Conservation (phyloP, 2,113 vertebrate species). For the Neogobius melanostomus region DNA sequence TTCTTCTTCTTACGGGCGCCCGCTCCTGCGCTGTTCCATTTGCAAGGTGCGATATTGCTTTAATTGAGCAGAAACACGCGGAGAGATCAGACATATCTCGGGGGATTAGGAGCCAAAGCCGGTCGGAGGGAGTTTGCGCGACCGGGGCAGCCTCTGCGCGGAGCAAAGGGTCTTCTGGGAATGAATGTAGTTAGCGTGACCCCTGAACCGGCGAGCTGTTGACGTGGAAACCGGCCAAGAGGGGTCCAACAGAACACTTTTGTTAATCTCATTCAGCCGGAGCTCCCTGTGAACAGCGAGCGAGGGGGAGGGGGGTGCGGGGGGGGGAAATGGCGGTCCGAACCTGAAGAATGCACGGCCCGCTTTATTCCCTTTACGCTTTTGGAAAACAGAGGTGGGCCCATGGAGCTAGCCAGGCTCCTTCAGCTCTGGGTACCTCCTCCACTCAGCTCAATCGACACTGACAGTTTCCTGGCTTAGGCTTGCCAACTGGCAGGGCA, state of each 20-base stretch:
- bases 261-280: conserved; percentile 97
- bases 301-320: conserved; percentile 79
- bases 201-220: conserved; percentile 97
- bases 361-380: conserved; percentile 87
- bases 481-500: conserved; percentile 91
- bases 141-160: conserved; percentile 93
- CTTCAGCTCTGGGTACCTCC: conserved; percentile 83
- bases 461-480: conserved; percentile 97
- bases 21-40: conserved; percentile 66
- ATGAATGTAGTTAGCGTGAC: conserved; percentile 99
- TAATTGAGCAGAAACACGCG: conserved; percentile 99
- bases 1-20: conserved; percentile 35
- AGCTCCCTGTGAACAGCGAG: conserved; percentile 89
- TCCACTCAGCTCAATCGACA: conserved; percentile 90
- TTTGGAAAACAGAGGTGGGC: conserved; percentile 91
- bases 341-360: conserved; percentile 89
- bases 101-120: conserved; percentile 88
- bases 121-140: conserved; percentile 79
- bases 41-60: conserved; percentile 88
- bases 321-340: conserved; percentile 89
- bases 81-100: conserved; percentile 99
- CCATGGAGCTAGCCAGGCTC: conserved; percentile 84
- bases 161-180: conserved; percentile 97
- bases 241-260: conserved; percentile 98
- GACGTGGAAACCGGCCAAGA: conserved; percentile 97